A percentile compares a stretch with the other conserved stretches of the same genome.
Conservation (phyloP, 1,140 invertebrate species). For the Brachionus paranguensis region DNA sequence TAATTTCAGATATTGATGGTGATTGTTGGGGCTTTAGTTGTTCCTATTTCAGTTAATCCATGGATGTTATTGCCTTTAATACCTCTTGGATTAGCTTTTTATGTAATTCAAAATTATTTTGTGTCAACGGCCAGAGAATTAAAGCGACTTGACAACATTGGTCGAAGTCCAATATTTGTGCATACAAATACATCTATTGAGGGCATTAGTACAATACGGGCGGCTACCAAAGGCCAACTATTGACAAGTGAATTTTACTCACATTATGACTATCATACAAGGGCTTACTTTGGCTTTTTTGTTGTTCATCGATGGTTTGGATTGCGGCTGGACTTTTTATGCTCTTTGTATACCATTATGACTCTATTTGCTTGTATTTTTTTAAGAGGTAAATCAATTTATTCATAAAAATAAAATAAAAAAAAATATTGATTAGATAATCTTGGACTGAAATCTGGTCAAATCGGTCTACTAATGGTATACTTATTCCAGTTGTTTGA, state of each 20-base stretch:
- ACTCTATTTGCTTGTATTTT: conserved; percentile 29
- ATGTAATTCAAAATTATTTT: conserved; percentile 69
- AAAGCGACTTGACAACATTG: conserved; percentile 57
- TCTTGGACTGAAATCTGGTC: conserved; percentile 15
- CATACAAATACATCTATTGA: conserved; percentile 80
- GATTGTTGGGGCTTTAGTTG: conserved; percentile 67
- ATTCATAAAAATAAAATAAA: neutral
- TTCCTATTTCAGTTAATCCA: conserved; percentile 69
- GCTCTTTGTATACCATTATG: conserved; percentile 4
- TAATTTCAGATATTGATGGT: conserved; percentile 65
- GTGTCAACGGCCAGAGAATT: conserved; percentile 73
- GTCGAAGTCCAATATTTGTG: conserved; percentile 68
- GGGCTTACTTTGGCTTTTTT: conserved; percentile 64
- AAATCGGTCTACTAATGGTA: conserved; percentile 34
- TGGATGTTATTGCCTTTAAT: conserved; percentile 64
- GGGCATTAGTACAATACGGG: conserved; percentile 79
- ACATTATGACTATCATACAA: conserved; percentile 61
- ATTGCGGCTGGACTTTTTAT: conserved; percentile 69
- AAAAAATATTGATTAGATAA: neutral
- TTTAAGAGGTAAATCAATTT: conserved; percentile 4
- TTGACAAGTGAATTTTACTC: conserved; percentile 63
- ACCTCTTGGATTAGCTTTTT: conserved; percentile 66
- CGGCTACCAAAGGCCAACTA: conserved; percentile 65
- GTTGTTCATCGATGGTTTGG: conserved; percentile 74
- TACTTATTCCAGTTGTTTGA: conserved; percentile 37